Evolutionary conservation across 1,140 invertebrate genomes (phyloP), one percentile per base, ranked within the genome.

Genomic region (Hycleus cichorii): DNA sequence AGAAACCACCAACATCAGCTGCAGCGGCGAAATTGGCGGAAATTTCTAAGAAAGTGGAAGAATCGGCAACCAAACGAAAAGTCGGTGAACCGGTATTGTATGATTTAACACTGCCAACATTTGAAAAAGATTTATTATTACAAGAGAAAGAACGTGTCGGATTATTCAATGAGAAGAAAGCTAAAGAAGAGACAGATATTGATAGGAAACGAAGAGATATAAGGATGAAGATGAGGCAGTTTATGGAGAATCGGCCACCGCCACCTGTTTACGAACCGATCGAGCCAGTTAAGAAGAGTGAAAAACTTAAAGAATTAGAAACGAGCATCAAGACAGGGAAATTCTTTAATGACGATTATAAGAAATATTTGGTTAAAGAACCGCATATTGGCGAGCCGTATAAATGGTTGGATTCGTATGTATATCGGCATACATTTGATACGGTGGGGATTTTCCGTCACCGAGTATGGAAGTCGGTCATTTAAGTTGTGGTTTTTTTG

Each of bases 391-490:
- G 32, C 11, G 49, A 52, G 32, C 54, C 57, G n/a, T 66, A 67
- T 60, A 61, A 68, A 66, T 73, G 71, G 71, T 56, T 62, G 43
- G 69, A 72, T 45, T 53, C 54, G 8, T 64, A 65, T 59, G 61
- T 68, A 43, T 73, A 70, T 55, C 45, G 62, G 58, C 62, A 64
- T 55, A 64, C 64, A 25, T 72, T 73, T 47, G 66, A 69, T 45
- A 62, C 70, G 66, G 70, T 73, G 64, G 71, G 71, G 65, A 69
- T 73, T 44, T 59, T 59, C 54, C 66, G 71, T 54, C 69, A 69
- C 60, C 66, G 63, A 57, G 53, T 72, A 59, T 73, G 71, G 71
- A 70, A 67, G 60, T 67, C 69, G 27, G 70, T 72, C 57, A 58
- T 63, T 60, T 71, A 70, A 60, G 7, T 32, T 7, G 4, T 32